Evolutionary conservation across 2,888 invertebrate genomes (phyloP).

Genomic region (Torymus tubicola): DNA sequence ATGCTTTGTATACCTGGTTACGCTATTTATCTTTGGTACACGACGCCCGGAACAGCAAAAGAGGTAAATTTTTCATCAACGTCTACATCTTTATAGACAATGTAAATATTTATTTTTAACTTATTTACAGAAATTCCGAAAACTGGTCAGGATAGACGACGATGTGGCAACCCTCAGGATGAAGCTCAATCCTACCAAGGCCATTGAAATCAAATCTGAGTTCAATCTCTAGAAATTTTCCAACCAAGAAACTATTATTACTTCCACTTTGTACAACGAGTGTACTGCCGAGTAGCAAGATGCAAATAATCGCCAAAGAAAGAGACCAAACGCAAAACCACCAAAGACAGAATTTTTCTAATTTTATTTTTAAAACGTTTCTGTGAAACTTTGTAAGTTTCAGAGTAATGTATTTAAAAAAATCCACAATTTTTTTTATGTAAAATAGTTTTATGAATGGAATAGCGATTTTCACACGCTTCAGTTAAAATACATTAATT

Average conservation of each 20-base stretch:
- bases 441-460: background rate
- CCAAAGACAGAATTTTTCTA: constrained; percentile 7
- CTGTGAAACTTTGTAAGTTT: background rate
- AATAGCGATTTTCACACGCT: constrained; percentile 4
- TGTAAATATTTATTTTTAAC: background rate
- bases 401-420: background rate
- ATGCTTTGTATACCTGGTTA: constrained; percentile 98
- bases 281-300: constrained; percentile 25
- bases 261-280: constrained; percentile 18
- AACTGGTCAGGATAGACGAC: constrained; percentile 89
- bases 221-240: constrained; percentile 60
- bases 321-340: background rate
- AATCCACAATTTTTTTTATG: constrained; percentile 1
- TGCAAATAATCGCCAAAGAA: constrained; percentile 6
- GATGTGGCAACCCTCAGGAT: constrained; percentile 86
- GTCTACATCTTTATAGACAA: no score
- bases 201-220: constrained; percentile 65
- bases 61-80: constrained; percentile 79
- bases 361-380: constrained; percentile 6
- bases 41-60: constrained; percentile 87
- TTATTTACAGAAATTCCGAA: constrained; percentile 86
- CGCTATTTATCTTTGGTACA: constrained; percentile 90
- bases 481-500: background rate
- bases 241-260: background rate
- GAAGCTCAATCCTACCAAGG: constrained; percentile 80